Conservation (phyloP, 2,888 invertebrate species). For the Eurytoma californica region DNA sequence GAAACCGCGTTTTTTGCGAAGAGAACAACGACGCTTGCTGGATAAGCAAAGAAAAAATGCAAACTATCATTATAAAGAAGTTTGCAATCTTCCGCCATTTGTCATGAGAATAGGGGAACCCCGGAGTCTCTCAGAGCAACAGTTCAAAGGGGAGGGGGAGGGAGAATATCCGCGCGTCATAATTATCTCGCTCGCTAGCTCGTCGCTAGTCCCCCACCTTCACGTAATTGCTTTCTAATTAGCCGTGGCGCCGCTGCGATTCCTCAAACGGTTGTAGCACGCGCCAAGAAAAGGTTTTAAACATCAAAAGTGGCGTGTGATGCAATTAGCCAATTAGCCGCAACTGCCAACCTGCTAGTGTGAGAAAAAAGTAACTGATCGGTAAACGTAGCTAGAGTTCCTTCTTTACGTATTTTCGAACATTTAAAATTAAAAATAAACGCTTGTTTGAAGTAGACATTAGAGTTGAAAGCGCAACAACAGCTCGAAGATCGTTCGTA, state of each 20-base stretch:
- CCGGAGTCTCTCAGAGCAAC: neutral
- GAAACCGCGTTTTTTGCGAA: conserved; percentile 4
- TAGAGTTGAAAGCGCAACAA: too few relatives aligned
- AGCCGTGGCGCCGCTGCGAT: conserved; percentile 6
- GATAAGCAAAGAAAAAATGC: conserved; percentile 25
- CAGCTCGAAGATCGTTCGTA: too few relatives aligned
- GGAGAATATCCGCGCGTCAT: conserved; percentile 30
- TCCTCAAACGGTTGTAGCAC: conserved; percentile 19
- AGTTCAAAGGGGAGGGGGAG: neutral
- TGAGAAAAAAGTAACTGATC: too few relatives aligned
- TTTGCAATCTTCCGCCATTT: conserved; percentile 34
- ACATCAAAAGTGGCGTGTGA: too few relatives aligned
- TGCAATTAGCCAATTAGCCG: too few relatives aligned
- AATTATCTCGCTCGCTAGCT: conserved; percentile 16
- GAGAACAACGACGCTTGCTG: neutral
- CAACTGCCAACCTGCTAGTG: too few relatives aligned
- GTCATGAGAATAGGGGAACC: conserved; percentile 27
- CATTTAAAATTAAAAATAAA: too few relatives aligned
- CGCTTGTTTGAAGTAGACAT: too few relatives aligned
- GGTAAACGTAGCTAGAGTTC: too few relatives aligned
- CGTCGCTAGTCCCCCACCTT: neutral
- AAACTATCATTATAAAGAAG: conserved; percentile 31
- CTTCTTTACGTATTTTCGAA: too few relatives aligned
- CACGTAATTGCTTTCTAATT: conserved; percentile 41
- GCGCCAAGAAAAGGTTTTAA: neutral